These are phyloP conservation scores for Enoplosus armatus DNA, from an alignment of 2,797 vertebrate species.

Conservation along the genomic window DNA sequence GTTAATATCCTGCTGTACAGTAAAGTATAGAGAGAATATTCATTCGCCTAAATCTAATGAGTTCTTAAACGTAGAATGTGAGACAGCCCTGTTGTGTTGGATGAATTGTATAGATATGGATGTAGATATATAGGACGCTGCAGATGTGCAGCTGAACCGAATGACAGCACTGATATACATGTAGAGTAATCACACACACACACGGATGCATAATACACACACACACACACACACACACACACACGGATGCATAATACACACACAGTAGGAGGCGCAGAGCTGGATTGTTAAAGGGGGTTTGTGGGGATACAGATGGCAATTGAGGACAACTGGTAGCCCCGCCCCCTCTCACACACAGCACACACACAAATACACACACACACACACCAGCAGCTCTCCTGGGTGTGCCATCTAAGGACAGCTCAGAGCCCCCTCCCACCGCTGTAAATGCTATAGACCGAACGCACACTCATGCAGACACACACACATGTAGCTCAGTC, in stretches of 20 bases:
- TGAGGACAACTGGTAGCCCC: conserved; percentile 28
- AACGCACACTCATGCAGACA: conserved; percentile 8
- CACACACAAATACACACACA: conserved; percentile 1
- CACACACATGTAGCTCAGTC: conserved; percentile 3
- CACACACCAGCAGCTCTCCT: conserved; percentile 17
- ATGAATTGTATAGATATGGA: no score
- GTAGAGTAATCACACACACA: neutral
- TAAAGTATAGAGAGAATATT: conserved; percentile 7
- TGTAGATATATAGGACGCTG: no score
- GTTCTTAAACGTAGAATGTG: neutral
- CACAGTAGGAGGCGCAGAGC: neutral
- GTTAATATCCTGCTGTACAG: conserved; percentile 14
- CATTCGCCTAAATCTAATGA: neutral
- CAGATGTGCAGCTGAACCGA: no score
- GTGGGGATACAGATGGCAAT: neutral
- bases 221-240: neutral
- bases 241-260: neutral
- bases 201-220: neutral
- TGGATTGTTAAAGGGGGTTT: neutral
- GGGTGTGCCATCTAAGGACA: conserved; percentile 50
- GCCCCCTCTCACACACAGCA: neutral
- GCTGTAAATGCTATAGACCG: conserved; percentile 10
- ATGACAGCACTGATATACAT: no score
- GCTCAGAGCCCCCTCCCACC: conserved; percentile 17
- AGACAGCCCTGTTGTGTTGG: no score